Percentiles rank a stretch among this genome's conserved stretches.
Evolutionary conservation across 2,888 invertebrate species (phyloP).

Genomic region (Nesidiocoris tenuis): DNA sequence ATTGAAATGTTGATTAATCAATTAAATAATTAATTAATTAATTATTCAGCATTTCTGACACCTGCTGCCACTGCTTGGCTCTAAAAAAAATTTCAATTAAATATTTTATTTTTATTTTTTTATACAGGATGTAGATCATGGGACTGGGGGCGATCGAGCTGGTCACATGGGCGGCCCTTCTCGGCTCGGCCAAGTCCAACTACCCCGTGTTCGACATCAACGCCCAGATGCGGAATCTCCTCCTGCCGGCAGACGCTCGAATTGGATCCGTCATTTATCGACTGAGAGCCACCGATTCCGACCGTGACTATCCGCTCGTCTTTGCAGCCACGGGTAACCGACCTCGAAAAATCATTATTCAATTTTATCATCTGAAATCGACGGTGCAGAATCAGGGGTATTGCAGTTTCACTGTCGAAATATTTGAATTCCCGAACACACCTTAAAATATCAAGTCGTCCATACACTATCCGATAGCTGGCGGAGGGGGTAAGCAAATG

Average conservation of each 20-base stretch:
- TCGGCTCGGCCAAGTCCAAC: slow-evolving; percentile 55
- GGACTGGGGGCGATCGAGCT: slow-evolving; percentile 39
- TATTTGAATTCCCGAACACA: too few species aligned
- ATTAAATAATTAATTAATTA: too few species aligned
- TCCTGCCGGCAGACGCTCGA: slow-evolving; percentile 80
- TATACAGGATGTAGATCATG: slow-evolving; percentile 39
- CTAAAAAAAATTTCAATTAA: not conserved
- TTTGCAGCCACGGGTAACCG: slow-evolving; percentile 65
- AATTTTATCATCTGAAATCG: too few species aligned
- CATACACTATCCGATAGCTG: too few species aligned
- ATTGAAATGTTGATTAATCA: too few species aligned
- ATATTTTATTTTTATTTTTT: not conserved
- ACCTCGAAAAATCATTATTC: too few species aligned
- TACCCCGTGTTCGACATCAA: slow-evolving; percentile 82
- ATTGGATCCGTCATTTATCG: slow-evolving; percentile 84
- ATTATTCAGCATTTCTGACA: too few species aligned
- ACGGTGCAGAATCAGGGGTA: too few species aligned
- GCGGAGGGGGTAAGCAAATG: too few species aligned
- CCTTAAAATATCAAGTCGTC: too few species aligned
- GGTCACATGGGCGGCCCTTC: slow-evolving; percentile 49
- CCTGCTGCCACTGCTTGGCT: too few species aligned
- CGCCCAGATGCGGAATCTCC: slow-evolving; percentile 76
- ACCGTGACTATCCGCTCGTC: slow-evolving; percentile 80
- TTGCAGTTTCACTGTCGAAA: too few species aligned
- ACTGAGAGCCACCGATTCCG: slow-evolving; percentile 81